Base-by-base conservation (phyloP, 2,888 invertebrate genomes). In the Euzetes globulus region DNA sequence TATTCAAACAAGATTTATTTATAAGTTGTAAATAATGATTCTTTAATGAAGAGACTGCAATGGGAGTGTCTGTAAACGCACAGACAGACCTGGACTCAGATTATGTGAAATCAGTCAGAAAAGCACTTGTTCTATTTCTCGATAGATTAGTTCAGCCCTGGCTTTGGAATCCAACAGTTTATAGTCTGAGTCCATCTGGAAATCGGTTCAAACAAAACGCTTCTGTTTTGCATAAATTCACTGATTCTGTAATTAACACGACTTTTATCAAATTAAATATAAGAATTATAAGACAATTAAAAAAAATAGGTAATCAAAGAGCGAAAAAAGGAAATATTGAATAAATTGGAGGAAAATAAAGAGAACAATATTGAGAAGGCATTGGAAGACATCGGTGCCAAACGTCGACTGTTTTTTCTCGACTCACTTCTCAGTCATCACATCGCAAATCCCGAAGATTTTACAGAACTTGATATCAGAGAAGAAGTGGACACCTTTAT, bases 401-500 rank as follows among this genome's bases (percentile, higher is more conserved):
- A 73, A 27, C 15, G 37, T 15, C 77, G 81, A 25, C 77, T 82
- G 50, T 84, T 84, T 13, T 85, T 85, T 78, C 80, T 85, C 63
- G 85, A 85, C 78, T 80, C 85, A 78, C 78, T 85, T 33, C 78
- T 85, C 52, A 80, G 81, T 52, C 78, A 82, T 65, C 79, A 81
- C 19, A 79, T 81, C 9, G 79, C 81, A 19, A 77, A 79, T 6
- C n/a, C 75, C 17, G 41, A 68, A n/a, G 78, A 84, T 72, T 81
- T 82, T 1, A 78, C 81, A 71, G 80, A 81, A 15, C 19, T 33
- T 7, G 84, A 85, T 75, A 83, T 85, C 47, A 78, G 82, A 55
- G 85, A 85, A 77, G 85, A 85, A 79, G 85, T 85, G 41, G 85
- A 85, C 63, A 79, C 79, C 15, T 79, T 79, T 70, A 79, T 79